These are phyloP conservation scores for Cyaniris semiargus DNA, from an alignment of 2,888 invertebrate genomes.

Conservation along the genomic window DNA sequence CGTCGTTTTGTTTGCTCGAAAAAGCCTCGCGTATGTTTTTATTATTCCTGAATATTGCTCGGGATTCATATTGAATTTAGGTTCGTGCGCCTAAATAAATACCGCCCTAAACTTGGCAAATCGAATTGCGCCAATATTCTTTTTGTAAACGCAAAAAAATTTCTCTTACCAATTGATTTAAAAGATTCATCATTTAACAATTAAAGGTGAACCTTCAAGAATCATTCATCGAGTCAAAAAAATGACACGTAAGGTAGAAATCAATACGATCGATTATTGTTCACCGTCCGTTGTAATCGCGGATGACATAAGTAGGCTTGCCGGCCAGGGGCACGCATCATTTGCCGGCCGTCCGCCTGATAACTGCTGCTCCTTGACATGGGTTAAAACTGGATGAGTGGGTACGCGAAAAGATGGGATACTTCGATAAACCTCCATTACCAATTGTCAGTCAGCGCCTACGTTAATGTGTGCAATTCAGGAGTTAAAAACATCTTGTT, in stretches of 20 bases:
- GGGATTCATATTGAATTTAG: conserved; percentile 23
- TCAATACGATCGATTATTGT: conserved; percentile 54
- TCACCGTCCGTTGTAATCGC: conserved; percentile 62
- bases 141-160: neutral
- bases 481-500: neutral
- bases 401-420: conserved; percentile 2
- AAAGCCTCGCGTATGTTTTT: conserved; percentile 35
- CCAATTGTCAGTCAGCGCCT: conserved; percentile 47
- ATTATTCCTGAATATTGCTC: conserved; percentile 30
- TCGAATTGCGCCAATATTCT: neutral
- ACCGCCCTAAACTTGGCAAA: neutral
- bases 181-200: neutral
- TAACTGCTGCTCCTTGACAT: conserved; percentile 62
- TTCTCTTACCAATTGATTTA: neutral
- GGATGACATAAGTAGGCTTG: conserved; percentile 65
- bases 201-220: conserved; percentile 14
- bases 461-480: neutral
- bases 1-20: conserved; percentile 44
- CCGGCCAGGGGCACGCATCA: conserved; percentile 67
- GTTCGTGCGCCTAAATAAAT: conserved; percentile 22
- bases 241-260: conserved; percentile 17
- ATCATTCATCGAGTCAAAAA: neutral
- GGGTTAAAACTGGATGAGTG: conserved; percentile 47
- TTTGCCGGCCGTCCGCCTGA: conserved; percentile 68
- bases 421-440: conserved; percentile 45